These are phyloP conservation scores for Marisa cornuarietis DNA, from an alignment of 1,140 invertebrate genomes.

Conservation along the genomic window DNA sequence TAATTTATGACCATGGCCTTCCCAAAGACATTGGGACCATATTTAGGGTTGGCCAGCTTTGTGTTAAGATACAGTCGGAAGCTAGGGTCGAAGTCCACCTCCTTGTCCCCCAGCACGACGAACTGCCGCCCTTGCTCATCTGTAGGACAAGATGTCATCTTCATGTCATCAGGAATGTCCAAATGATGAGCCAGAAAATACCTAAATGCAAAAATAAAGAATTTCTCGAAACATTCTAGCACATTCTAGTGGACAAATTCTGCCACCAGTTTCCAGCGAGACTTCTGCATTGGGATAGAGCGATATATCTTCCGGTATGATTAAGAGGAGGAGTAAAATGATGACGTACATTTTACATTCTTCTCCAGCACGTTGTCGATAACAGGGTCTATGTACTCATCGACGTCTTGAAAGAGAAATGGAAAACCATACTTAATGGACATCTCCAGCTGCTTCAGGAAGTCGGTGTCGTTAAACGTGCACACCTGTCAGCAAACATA, in stretches of 20 bases:
- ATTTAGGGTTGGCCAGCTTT: slow-evolving; percentile 83
- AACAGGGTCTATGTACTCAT: slow-evolving; percentile 88
- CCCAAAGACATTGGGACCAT: slow-evolving; percentile 82
- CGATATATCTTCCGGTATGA: no score
- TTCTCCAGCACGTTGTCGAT: slow-evolving; percentile 86
- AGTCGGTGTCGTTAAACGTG: slow-evolving; percentile 83
- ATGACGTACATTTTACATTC: slow-evolving; percentile 74
- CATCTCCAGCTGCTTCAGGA: slow-evolving; percentile 83
- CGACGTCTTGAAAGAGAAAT: slow-evolving; percentile 84
- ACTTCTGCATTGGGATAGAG: no score
- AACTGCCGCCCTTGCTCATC: slow-evolving; percentile 76
- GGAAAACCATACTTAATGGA: slow-evolving; percentile 85
- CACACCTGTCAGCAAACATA: slow-evolving; percentile 67
- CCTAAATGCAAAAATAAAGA: no score
- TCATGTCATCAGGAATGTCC: no score
- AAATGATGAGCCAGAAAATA: no score
- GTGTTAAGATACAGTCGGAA: slow-evolving; percentile 88
- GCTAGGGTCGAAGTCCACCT: slow-evolving; percentile 75
- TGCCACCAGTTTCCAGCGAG: no score
- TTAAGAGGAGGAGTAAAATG: no score
- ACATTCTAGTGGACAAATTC: no score
- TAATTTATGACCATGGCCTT: slow-evolving; percentile 88
- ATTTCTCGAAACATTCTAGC: no score
- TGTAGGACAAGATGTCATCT: slow-evolving; percentile 50
- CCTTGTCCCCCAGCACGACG: slow-evolving; percentile 62